These are phyloP conservation scores for Napeogenes inachia DNA, from an alignment of 2,888 invertebrate genomes.

Conservation along the genomic window DNA sequence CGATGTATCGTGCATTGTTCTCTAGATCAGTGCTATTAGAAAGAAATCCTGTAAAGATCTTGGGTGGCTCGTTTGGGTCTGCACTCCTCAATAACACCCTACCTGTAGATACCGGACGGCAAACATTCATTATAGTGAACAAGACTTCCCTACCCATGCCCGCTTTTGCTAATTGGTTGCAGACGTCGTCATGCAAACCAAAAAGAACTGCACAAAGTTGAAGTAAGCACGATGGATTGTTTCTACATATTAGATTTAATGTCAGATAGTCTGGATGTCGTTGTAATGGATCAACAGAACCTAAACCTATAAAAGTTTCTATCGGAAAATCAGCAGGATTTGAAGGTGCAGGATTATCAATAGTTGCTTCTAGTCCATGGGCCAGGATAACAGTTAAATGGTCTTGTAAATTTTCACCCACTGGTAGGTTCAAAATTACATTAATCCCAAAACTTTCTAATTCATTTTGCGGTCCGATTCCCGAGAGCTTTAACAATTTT, in stretches of 20 bases:
- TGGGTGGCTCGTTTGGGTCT: constrained; percentile 57
- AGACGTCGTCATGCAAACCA: no score
- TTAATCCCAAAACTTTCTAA: constrained; percentile 46
- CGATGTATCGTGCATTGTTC: constrained; percentile 31
- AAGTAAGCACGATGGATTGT: no score
- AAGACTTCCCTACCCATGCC: no score
- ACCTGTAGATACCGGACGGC: no score
- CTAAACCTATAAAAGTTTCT: constrained; percentile 37
- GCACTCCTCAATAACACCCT: constrained; percentile 56
- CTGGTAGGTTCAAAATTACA: constrained; percentile 55
- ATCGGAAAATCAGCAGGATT: constrained; percentile 41
- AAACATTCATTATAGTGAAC: no score
- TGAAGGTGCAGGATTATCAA: constrained; percentile 42
- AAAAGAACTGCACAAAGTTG: no score
- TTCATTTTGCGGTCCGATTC: constrained; percentile 61
- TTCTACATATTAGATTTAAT: no score
- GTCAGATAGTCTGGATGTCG: constrained; percentile 55
- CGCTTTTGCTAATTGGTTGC: no score
- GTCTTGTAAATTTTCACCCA: constrained; percentile 66
- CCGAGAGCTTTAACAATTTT: constrained; percentile 66
- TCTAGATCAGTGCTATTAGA: constrained; percentile 36
- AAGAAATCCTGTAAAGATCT: constrained; percentile 32
- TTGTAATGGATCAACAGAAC: constrained; percentile 78
- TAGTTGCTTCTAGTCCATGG: constrained; percentile 34
- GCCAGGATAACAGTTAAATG: constrained; percentile 46